These are phyloP conservation scores for Polydrusus cervinus DNA, from an alignment of 2,888 invertebrate genomes.

Conservation along the genomic window DNA sequence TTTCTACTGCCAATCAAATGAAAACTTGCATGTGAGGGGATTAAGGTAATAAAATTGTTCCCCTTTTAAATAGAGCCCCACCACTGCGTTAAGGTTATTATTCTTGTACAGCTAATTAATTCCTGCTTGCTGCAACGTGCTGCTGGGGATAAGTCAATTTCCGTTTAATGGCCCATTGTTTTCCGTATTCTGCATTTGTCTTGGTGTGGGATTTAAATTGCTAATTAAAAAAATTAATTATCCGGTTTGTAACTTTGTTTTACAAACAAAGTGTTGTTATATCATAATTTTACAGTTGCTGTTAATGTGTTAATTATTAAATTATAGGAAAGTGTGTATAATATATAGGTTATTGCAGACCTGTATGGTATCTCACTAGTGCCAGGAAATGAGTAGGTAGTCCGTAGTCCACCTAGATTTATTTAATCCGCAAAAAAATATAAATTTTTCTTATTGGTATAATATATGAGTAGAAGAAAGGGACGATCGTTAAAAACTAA, in stretches of 20 bases:
- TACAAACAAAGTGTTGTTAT: constrained; percentile 21
- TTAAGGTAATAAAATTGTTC: constrained; percentile 58
- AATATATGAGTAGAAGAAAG: too few species aligned
- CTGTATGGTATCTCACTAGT: too few species aligned
- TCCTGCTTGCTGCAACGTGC: constrained; percentile 60
- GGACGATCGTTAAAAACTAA: too few species aligned
- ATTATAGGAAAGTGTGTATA: not conserved
- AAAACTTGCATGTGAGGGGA: constrained; percentile 57
- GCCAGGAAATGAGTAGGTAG: too few species aligned
- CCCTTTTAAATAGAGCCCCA: constrained; percentile 54
- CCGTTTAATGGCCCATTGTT: constrained; percentile 55
- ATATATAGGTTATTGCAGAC: too few species aligned
- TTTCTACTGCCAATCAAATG: constrained; percentile 69
- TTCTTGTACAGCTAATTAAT: constrained; percentile 68
- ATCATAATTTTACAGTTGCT: constrained; percentile 16
- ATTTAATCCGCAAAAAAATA: too few species aligned
- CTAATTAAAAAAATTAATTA: constrained; percentile 51
- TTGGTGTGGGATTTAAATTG: constrained; percentile 50
- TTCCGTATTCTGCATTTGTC: constrained; percentile 42
- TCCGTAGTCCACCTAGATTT: too few species aligned
- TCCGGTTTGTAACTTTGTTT: constrained; percentile 32
- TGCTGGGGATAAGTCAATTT: constrained; percentile 54
- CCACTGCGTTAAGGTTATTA: constrained; percentile 61
- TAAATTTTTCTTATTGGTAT: too few species aligned
- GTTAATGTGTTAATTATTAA: constrained; percentile 13